These are phyloP conservation scores for Chymomyza procnemis DNA, from an alignment of 2,888 invertebrate species.

Conservation along the genomic window DNA sequence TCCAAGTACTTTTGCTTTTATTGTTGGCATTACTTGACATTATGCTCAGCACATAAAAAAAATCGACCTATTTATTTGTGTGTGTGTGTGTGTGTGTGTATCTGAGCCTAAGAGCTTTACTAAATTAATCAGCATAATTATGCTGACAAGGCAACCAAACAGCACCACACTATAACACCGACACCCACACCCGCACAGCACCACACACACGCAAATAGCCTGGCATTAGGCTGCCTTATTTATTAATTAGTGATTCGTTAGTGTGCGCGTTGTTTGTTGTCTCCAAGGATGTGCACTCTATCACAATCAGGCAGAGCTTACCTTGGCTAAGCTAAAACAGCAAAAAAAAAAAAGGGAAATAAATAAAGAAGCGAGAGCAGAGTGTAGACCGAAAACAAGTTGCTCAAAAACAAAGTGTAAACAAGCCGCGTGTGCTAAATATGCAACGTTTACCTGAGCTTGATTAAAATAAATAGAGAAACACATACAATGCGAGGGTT, in stretches of 20 bases:
- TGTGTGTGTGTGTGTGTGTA: constrained; percentile 26
- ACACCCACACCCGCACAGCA: not conserved
- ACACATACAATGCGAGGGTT: constrained; percentile 15
- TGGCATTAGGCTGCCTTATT: constrained; percentile 43
- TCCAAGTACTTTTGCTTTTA: not conserved
- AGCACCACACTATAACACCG: not conserved
- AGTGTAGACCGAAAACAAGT: not conserved
- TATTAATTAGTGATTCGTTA: constrained; percentile 65
- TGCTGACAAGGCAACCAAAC: constrained; percentile 47
- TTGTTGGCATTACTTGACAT: not conserved
- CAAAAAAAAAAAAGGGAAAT: constrained; percentile 30
- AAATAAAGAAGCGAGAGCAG: not conserved
- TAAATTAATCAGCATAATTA: constrained; percentile 65
- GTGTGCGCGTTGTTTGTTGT: constrained; percentile 35
- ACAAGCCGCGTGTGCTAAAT: constrained; percentile 16
- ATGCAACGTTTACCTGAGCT: constrained; percentile 52
- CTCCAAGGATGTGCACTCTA: not conserved
- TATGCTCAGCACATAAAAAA: constrained; percentile 29
- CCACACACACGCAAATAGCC: not conserved
- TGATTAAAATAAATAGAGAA: constrained; percentile 70
- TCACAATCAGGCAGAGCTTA: constrained; percentile 25
- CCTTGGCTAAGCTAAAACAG: constrained; percentile 10
- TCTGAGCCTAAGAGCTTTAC: constrained; percentile 40
- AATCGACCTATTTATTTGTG: constrained; percentile 21
- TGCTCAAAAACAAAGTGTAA: constrained; percentile 34